Conservation (phyloP, 2,888 invertebrate species). For the Eristalis tenax region DNA sequence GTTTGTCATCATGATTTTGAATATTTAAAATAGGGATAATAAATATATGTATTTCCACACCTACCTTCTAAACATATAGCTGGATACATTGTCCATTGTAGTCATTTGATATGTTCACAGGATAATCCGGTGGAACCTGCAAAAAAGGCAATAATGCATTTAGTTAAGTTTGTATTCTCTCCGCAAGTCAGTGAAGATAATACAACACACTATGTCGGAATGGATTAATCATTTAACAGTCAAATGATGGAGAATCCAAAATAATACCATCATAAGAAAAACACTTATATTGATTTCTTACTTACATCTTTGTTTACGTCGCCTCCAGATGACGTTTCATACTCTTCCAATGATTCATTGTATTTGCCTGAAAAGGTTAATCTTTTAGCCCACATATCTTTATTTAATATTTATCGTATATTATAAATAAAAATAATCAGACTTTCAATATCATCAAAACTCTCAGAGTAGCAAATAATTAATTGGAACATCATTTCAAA, state of each 20-base stretch:
- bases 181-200: background rate
- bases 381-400: no score
- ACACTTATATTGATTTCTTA: background rate
- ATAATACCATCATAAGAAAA: slow-evolving; percentile 35
- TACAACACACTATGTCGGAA: background rate
- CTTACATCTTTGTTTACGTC: no score
- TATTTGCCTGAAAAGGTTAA: no score
- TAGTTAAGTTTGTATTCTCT: no score
- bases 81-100: no score
- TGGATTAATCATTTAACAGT: slow-evolving; percentile 44
- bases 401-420: background rate
- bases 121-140: no score
- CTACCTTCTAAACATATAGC: no score
- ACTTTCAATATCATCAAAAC: slow-evolving; percentile 25
- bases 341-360: no score
- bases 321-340: no score
- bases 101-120: no score
- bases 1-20: slow-evolving; percentile 24
- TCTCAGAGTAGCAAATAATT: slow-evolving; percentile 45
- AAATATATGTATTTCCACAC: background rate
- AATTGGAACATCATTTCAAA: slow-evolving; percentile 9
- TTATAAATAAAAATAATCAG: background rate
- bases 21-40: background rate
- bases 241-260: slow-evolving; percentile 59
- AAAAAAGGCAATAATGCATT: no score